Percentiles rank a stretch among this genome's conserved stretches.
These are phyloP conservation scores for Sesamia nonagrioides DNA, from an alignment of 1,140 invertebrate genomes.

Conservation along the genomic window DNA sequence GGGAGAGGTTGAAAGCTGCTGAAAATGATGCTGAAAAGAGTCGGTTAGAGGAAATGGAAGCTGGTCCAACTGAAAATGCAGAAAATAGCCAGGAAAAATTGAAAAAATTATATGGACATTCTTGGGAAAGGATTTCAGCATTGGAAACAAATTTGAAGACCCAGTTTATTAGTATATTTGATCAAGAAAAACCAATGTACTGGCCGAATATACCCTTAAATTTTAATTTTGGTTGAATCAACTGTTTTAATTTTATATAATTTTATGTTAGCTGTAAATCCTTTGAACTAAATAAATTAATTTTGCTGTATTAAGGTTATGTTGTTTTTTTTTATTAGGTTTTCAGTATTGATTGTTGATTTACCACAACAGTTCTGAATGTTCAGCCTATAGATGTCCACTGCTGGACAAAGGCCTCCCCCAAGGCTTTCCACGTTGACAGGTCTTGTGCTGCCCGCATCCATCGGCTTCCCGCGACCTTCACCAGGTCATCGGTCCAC, in stretches of 20 bases:
- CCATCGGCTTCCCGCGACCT: too few species aligned
- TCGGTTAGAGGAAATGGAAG: slow-evolving; percentile 55
- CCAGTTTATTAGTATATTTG: slow-evolving; percentile 89
- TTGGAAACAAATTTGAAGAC: slow-evolving; percentile 92
- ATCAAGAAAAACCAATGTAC: slow-evolving; percentile 89
- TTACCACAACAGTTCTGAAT: too few species aligned
- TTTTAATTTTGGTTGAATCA: slow-evolving; percentile 57
- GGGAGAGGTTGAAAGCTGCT: slow-evolving; percentile 83
- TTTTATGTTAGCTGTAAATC: too few species aligned
- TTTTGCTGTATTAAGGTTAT: too few species aligned
- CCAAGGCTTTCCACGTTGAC: too few species aligned
- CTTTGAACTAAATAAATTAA: too few species aligned
- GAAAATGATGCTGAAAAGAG: slow-evolving; percentile 68
- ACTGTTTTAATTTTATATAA: not conserved
- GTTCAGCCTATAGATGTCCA: too few species aligned
- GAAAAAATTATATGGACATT: slow-evolving; percentile 88
- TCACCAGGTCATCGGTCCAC: too few species aligned
- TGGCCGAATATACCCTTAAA: slow-evolving; percentile 93
- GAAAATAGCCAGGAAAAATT: slow-evolving; percentile 77
- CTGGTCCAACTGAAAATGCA: slow-evolving; percentile 58
- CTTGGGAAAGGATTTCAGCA: slow-evolving; percentile 90
- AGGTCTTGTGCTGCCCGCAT: too few species aligned
- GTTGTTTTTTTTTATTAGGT: too few species aligned
- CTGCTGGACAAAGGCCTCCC: too few species aligned
- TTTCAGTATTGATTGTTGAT: too few species aligned